These are phyloP conservation scores for Thyatira batis DNA, from an alignment of 2,888 invertebrate genomes.

Conservation along the genomic window DNA sequence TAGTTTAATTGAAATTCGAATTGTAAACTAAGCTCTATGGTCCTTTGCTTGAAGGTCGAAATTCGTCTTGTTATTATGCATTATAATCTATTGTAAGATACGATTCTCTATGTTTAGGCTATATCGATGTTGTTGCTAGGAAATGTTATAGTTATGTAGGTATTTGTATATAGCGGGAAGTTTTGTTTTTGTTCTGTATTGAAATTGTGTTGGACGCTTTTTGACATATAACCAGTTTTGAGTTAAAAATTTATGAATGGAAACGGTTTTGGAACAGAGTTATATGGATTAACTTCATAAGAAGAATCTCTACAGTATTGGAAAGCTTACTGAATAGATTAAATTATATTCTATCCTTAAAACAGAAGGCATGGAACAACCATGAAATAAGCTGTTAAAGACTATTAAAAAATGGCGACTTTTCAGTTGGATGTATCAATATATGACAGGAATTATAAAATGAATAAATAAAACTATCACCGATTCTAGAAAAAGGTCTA, in stretches of 20 bases:
- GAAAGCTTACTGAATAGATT: too few species aligned
- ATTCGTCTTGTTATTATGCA: constrained; percentile 7
- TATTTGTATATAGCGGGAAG: constrained; percentile 25
- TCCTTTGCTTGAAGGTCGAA: constrained; percentile 17
- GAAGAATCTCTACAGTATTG: too few species aligned
- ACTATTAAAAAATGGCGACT: too few species aligned
- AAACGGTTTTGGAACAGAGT: too few species aligned
- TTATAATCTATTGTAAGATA: constrained; percentile 17
- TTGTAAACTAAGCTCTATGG: constrained; percentile 14
- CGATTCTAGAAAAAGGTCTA: not conserved
- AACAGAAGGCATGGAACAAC: too few species aligned
- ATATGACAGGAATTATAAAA: too few species aligned
- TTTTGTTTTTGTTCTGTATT: constrained; percentile 6
- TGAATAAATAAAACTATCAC: not conserved
- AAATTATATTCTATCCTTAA: too few species aligned
- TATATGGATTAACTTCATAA: too few species aligned
- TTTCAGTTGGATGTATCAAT: too few species aligned
- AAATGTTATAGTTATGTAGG: constrained; percentile 19
- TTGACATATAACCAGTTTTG: not conserved
- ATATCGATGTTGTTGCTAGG: constrained; percentile 34
- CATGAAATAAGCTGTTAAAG: too few species aligned
- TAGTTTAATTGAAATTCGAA: not conserved
- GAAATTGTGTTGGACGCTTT: constrained; percentile 4
- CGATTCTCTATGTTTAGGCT: constrained; percentile 23
- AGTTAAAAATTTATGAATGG: too few species aligned